Evolutionary conservation across 2,888 invertebrate genomes (phyloP).

Genomic region (Digitonthophagus gazella): DNA sequence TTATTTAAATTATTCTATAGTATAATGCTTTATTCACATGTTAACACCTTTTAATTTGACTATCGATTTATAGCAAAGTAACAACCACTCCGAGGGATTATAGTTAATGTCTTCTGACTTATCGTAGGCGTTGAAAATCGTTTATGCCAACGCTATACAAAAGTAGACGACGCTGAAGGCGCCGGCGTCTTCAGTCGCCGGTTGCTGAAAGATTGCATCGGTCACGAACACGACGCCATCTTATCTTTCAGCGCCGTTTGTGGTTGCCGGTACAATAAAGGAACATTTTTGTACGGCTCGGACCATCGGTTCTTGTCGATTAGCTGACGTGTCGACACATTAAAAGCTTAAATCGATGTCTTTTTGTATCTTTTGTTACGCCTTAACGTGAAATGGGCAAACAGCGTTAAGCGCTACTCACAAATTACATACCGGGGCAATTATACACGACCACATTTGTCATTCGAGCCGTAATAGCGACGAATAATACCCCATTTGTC

Average conservation of each 20-base stretch:
- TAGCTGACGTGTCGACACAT: not conserved
- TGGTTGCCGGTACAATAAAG: not conserved
- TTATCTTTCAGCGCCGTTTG: conserved; percentile 29
- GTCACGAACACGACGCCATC: conserved; percentile 36
- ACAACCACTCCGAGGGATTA: not conserved
- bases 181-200: not conserved
- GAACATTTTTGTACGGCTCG: not conserved
- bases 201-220: conserved; percentile 32
- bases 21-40: no score
- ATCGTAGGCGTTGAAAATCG: not conserved
- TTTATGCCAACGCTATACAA: not conserved
- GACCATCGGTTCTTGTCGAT: not conserved
- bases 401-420: not conserved
- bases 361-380: not conserved
- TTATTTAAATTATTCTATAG: no score
- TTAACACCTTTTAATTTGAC: no score
- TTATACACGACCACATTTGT: not conserved
- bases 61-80: no score
- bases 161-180: not conserved
- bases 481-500: not conserved
- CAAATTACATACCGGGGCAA: not conserved
- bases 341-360: not conserved
- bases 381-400: not conserved
- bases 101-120: not conserved
- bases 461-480: not conserved